These are phyloP conservation scores for Rhynchonycteris naso DNA, from an alignment of 2,797 vertebrate genomes.

Conservation along the genomic window DNA sequence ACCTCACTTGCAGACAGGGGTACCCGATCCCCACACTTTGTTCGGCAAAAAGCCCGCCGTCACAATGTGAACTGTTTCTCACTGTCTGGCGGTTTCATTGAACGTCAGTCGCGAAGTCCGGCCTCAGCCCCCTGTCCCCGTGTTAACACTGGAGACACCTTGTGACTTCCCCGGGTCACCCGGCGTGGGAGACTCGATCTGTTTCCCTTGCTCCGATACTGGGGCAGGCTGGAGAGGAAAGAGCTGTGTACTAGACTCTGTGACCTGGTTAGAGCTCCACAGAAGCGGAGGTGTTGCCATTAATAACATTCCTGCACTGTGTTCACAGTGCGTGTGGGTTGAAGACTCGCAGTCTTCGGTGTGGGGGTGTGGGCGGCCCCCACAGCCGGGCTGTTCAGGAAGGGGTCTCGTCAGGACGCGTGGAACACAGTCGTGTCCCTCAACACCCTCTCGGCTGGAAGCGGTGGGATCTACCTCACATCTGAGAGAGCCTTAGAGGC, in stretches of 20 bases:
- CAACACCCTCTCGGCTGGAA: background rate
- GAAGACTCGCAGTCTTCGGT: background rate
- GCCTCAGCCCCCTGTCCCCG: background rate
- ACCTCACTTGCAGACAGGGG: background rate
- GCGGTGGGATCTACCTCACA: background rate
- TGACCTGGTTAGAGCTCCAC: background rate
- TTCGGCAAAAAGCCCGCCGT: background rate
- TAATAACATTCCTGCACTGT: background rate
- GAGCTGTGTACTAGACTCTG: background rate
- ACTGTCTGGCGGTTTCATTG: background rate
- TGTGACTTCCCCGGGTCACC: background rate
- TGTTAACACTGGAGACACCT: background rate
- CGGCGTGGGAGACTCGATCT: background rate
- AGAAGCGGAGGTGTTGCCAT: background rate
- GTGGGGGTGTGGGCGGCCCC: slow-evolving; percentile 22
- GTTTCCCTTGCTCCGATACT: background rate
- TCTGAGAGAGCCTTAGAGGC: no score
- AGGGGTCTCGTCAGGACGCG: background rate
- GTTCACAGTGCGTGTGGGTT: background rate
- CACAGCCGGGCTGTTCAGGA: background rate
- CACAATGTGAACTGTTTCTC: background rate
- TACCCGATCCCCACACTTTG: background rate
- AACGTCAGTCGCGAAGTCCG: background rate
- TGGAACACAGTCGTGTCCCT: background rate
- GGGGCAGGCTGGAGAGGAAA: background rate